Percentiles rank a stretch among this genome's conserved stretches.
phyloP scores from a whole-genome alignment of 2,797 vertebrate genomes.

The Bradypodion pumilum region DNA sequence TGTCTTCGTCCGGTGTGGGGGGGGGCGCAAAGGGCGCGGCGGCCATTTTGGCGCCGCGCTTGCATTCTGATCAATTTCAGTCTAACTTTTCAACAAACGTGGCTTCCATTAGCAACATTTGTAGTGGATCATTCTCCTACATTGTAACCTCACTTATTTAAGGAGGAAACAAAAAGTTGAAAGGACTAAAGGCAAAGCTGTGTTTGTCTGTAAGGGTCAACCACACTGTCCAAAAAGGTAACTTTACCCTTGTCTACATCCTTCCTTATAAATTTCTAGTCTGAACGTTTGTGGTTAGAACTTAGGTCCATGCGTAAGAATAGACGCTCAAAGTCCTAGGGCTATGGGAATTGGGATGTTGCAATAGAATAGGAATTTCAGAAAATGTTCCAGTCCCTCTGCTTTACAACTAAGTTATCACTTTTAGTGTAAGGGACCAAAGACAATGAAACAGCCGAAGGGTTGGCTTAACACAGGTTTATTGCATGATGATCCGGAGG shows the following conservation, averaged over 20 bases:
- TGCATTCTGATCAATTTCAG: not conserved
- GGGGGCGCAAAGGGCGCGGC: too few relatives aligned
- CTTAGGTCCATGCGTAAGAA: too few relatives aligned
- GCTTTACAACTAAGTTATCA: constrained; percentile 40
- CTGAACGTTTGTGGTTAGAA: not conserved
- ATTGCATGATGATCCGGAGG: too few relatives aligned
- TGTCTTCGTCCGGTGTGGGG: too few relatives aligned
- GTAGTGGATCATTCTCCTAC: not conserved
- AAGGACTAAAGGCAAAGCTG: not conserved
- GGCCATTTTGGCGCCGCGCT: too few relatives aligned
- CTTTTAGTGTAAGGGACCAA: too few relatives aligned
- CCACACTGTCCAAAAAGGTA: not conserved
- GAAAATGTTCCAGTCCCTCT: constrained; percentile 8
- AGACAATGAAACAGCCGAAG: too few relatives aligned
- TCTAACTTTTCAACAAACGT: not conserved
- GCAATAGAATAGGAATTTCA: not conserved
- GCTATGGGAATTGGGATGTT: not conserved
- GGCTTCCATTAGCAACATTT: too few relatives aligned
- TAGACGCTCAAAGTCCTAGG: not conserved
- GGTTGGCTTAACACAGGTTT: too few relatives aligned
- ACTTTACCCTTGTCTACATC: not conserved
- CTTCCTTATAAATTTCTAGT: not conserved
- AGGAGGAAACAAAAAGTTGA: too few relatives aligned
- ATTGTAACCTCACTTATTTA: too few relatives aligned
- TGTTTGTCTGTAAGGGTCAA: not conserved